Evolutionary conservation across 2,113 vertebrate genomes (phyloP).

Genomic region (rabbit (Oryctolagus cuniculus)): mOryCun1.1 NC_091433.1:25232501-25233000

Average conservation of each 20-base stretch:
- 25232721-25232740: not conserved
- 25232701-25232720: not conserved
- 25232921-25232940: not conserved
- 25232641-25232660: not conserved
- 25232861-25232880: not conserved
- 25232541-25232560: no score
- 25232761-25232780: not conserved
- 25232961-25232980: no score
- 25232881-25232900: not conserved
- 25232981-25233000: not conserved
- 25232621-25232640: no score
- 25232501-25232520: no score
- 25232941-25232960: no score
- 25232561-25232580: no score
- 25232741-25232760: not conserved
- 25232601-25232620: no score
- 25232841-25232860: not conserved
- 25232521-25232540: no score
- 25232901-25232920: not conserved
- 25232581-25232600: no score
- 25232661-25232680: not conserved
- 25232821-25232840: not conserved
- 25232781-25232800: not conserved
- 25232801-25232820: not conserved
- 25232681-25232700: not conserved